Conservation (phyloP, 2,797 vertebrate genomes). For the Danionella dracula region DNA sequence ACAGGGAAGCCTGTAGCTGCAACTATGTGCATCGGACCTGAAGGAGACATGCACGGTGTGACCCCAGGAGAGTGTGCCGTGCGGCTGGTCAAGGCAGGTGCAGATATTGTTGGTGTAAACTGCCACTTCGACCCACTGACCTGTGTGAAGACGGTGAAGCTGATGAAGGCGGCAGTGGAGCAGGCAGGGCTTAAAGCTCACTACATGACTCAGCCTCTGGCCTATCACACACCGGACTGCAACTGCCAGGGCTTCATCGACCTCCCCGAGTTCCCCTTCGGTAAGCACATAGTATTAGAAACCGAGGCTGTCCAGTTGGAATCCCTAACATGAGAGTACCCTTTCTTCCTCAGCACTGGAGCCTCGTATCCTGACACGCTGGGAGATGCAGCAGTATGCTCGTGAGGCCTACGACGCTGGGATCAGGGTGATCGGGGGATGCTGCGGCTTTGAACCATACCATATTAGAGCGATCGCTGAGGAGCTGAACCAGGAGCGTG, state of each 20-base stretch:
- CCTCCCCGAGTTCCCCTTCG: constrained; percentile 91
- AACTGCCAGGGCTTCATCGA: constrained; percentile 92
- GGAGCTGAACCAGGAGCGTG: constrained; percentile 81
- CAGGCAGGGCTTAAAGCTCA: constrained; percentile 81
- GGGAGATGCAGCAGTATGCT: constrained; percentile 89
- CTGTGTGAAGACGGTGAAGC: constrained; percentile 77
- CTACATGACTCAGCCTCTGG: constrained; percentile 87
- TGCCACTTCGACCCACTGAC: constrained; percentile 92
- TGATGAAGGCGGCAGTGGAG: constrained; percentile 90
- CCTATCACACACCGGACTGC: constrained; percentile 90
- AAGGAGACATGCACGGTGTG: constrained; percentile 85
- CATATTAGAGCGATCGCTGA: constrained; percentile 85
- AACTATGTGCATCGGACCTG: constrained; percentile 86
- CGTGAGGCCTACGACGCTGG: constrained; percentile 83
- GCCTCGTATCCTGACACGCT: constrained; percentile 82
- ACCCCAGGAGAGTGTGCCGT: constrained; percentile 84
- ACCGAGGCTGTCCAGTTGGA: no score
- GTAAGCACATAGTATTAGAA: constrained; percentile 58
- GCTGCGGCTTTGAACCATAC: constrained; percentile 91
- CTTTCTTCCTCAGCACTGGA: constrained; percentile 72
- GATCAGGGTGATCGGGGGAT: constrained; percentile 84
- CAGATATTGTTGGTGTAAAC: constrained; percentile 84
- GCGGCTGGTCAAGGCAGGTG: constrained; percentile 86
- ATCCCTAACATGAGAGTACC: no score
- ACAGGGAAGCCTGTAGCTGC: constrained; percentile 85